These are phyloP conservation scores for Lysiphlebus fabarum DNA, from an alignment of 1,140 invertebrate species.

Conservation along the genomic window DNA sequence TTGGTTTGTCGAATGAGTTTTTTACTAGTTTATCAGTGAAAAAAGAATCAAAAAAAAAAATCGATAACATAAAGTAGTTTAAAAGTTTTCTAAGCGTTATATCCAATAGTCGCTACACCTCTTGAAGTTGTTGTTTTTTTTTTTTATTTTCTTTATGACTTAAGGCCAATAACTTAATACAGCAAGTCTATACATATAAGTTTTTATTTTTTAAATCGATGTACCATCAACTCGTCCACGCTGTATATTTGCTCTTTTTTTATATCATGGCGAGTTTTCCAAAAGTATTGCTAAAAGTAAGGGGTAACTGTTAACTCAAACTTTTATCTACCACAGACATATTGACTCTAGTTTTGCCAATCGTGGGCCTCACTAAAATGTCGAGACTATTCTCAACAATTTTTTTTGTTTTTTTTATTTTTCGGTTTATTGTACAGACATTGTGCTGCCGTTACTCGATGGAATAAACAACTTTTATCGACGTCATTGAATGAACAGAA, in stretches of 20 bases:
- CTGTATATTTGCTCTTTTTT: conserved; percentile 1
- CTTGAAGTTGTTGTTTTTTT: conserved; percentile 16
- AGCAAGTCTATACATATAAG: neutral
- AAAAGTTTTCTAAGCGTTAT: conserved; percentile 21
- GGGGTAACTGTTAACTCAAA: conserved; percentile 35
- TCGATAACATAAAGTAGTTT: conserved; percentile 21
- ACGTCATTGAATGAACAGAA: conserved; percentile 21
- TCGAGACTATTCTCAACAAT: conserved; percentile 2
- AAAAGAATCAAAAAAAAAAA: neutral
- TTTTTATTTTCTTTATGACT: neutral
- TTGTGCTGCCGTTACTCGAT: conserved; percentile 27
- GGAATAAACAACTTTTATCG: conserved; percentile 48
- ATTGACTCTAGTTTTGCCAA: conserved; percentile 38
- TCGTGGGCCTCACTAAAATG: conserved; percentile 34
- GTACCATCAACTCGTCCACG: neutral
- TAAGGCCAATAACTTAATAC: conserved; percentile 19
- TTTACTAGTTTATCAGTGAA: too few relatives aligned
- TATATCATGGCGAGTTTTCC: conserved; percentile 6
- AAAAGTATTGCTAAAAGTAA: conserved; percentile 1
- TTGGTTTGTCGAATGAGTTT: conserved; percentile 1
- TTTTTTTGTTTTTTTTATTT: conserved; percentile 15
- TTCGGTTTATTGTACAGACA: neutral
- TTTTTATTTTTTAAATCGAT: conserved; percentile 15
- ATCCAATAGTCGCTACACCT: conserved; percentile 15
- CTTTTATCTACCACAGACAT: conserved; percentile 44